phyloP scores from a whole-genome alignment of 2,888 invertebrate genomes.

The Caenorhabditis parvicauda region DNA sequence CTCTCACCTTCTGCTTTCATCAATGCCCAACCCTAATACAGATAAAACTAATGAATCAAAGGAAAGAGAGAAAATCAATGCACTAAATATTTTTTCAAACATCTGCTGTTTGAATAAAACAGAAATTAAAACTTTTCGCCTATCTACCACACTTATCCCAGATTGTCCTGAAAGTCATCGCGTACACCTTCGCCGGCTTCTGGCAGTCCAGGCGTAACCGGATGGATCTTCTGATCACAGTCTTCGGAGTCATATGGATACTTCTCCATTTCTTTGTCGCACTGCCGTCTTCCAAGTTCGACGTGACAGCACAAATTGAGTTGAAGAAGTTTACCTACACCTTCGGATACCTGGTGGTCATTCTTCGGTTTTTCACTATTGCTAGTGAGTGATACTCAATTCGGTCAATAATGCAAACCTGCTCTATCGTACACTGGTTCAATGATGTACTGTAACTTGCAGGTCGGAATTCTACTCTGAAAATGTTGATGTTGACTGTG shows the following conservation, averaged over 20 bases:
- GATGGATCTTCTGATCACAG: constrained; percentile 93
- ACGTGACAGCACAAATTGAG: constrained; percentile 24
- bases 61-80: too few species aligned
- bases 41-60: too few species aligned
- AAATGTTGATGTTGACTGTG: constrained; percentile 99
- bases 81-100: too few species aligned
- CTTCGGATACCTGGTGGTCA: constrained; percentile 95
- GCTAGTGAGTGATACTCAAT: constrained; percentile 71
- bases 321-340: constrained; percentile 85
- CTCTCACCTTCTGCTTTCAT: too few species aligned
- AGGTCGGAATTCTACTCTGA: constrained; percentile 75
- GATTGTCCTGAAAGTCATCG: constrained; percentile 94
- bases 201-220: constrained; percentile 96
- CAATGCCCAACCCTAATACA: too few species aligned
- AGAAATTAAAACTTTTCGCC: too few species aligned
- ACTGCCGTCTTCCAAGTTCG: constrained; percentile 36
- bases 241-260: constrained; percentile 87
- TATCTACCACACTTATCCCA: constrained; percentile 29
- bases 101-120: too few species aligned
- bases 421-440: not conserved
- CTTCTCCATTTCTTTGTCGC: constrained; percentile 71
- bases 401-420: not conserved
- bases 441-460: not conserved
- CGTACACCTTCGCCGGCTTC: constrained; percentile 94
- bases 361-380: constrained; percentile 96